Percentiles rank a stretch among this genome's conserved stretches.
Conservation (phyloP, 1,140 invertebrate species). For the Glomeris maerens region DNA sequence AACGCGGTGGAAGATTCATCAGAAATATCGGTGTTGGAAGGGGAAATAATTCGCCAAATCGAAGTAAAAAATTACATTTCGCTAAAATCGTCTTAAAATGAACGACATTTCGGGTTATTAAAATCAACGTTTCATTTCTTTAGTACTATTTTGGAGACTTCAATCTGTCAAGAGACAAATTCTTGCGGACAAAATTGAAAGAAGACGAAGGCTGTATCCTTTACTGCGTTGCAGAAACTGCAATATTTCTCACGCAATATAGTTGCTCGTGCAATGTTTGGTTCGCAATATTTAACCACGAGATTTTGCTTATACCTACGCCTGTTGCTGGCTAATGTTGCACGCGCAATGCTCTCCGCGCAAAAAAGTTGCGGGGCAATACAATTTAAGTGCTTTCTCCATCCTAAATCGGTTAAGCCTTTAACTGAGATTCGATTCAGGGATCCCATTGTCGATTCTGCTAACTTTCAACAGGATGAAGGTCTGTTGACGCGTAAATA, state of each 20-base stretch:
- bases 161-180: constrained; percentile 27
- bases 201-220: constrained; percentile 31
- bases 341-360: no score
- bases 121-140: constrained; percentile 15
- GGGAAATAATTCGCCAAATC: background rate
- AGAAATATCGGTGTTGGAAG: no score
- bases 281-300: no score
- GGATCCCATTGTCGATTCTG: constrained; percentile 28
- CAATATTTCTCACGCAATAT: no score
- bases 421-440: constrained; percentile 19
- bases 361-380: no score
- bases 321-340: no score
- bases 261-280: no score
- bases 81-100: background rate
- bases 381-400: background rate
- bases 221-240: constrained; percentile 11
- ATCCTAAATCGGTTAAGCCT: background rate
- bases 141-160: constrained; percentile 32
- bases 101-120: no score
- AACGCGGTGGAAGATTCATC: no score
- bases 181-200: constrained; percentile 26
- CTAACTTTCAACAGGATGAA: constrained; percentile 30
- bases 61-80: background rate
- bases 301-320: no score
- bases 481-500: no score